These are phyloP conservation scores for Pollenia angustigena DNA, from an alignment of 2,888 invertebrate species.

Conservation along the genomic window DNA sequence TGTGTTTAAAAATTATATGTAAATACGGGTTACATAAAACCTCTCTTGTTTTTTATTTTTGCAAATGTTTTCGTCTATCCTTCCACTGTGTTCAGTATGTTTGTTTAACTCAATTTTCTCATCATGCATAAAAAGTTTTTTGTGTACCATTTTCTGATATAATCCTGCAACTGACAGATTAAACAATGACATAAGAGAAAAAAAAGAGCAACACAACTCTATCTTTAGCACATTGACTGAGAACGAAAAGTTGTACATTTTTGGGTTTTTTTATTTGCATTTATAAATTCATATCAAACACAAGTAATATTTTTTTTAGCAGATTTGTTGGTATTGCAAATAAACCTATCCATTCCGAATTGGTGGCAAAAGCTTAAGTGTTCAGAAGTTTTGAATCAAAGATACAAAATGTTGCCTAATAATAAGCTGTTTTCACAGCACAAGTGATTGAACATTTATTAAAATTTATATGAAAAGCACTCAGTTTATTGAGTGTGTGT, in stretches of 20 bases:
- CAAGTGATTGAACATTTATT: too few relatives aligned
- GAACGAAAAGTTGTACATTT: constrained; percentile 39
- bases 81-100: background rate
- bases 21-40: too few relatives aligned
- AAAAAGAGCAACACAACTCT: constrained; percentile 34
- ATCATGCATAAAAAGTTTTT: background rate
- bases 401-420: too few relatives aligned
- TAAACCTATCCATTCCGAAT: too few relatives aligned
- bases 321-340: background rate
- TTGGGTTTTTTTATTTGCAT: background rate
- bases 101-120: background rate
- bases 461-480: too few relatives aligned
- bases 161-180: constrained; percentile 49
- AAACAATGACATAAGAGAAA: constrained; percentile 42
- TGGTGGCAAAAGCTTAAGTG: too few relatives aligned
- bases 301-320: background rate
- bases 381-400: too few relatives aligned
- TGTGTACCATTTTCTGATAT: background rate
- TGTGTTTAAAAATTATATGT: too few relatives aligned
- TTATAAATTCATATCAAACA: constrained; percentile 41
- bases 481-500: too few relatives aligned
- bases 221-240: background rate
- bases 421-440: too few relatives aligned
- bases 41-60: too few relatives aligned
- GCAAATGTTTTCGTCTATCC: too few relatives aligned